phyloP scores from a whole-genome alignment of 1,140 invertebrate species.

The Megathymus violae region DNA sequence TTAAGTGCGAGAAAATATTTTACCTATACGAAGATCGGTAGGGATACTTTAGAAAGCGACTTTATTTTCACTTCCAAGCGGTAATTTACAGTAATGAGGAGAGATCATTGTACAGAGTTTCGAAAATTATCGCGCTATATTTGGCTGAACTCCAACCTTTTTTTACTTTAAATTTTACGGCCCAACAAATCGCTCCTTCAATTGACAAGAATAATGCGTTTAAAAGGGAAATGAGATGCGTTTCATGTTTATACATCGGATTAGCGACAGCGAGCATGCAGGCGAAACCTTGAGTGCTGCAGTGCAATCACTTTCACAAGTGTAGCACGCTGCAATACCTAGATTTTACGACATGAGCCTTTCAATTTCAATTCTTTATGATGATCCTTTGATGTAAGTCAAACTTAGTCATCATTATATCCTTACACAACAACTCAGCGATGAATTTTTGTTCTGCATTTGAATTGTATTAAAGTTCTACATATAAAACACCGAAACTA shows the following conservation, averaged over 20 bases:
- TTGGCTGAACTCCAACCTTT: constrained; percentile 57
- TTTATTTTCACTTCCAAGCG: constrained; percentile 76
- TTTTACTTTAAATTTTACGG: constrained; percentile 49
- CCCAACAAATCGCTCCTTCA: constrained; percentile 46
- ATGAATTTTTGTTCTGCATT: too few relatives aligned
- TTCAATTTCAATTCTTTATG: neutral
- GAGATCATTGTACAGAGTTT: constrained; percentile 70
- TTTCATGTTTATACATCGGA: constrained; percentile 49
- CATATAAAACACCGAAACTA: too few relatives aligned
- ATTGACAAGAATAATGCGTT: constrained; percentile 40
- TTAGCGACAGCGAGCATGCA: constrained; percentile 49
- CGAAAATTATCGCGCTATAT: constrained; percentile 56
- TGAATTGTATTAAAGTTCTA: too few relatives aligned
- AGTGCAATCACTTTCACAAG: constrained; percentile 64
- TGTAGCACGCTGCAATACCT: constrained; percentile 39
- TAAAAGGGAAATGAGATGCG: constrained; percentile 42
- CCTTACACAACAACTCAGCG: too few relatives aligned
- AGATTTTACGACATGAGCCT: constrained; percentile 22
- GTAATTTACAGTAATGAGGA: constrained; percentile 75
- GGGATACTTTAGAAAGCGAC: constrained; percentile 72
- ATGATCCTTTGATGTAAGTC: neutral
- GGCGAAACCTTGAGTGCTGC: constrained; percentile 64
- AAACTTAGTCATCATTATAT: neutral
- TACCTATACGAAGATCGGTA: too few relatives aligned
- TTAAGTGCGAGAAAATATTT: too few relatives aligned